Evolutionary conservation across 2,888 invertebrate species (phyloP).

Genomic region (Trichogramma evanescens): DNA sequence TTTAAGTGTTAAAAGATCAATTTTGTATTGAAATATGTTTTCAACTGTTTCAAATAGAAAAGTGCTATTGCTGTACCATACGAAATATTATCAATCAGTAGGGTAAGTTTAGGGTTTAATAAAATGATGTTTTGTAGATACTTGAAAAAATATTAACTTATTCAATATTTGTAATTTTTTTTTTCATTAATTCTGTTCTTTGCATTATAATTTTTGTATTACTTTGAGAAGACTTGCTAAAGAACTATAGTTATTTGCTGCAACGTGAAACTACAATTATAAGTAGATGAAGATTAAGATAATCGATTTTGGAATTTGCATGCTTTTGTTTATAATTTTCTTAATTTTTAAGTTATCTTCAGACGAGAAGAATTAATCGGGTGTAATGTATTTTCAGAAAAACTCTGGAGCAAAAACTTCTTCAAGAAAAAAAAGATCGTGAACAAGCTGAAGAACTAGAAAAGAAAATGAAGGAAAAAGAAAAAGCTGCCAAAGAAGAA

Average conservation of each 20-base stretch:
- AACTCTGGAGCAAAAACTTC: slow-evolving; percentile 18
- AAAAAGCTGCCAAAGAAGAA: slow-evolving; percentile 38
- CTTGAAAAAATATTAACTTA: slow-evolving; percentile 3
- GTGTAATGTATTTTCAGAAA: slow-evolving; percentile 11
- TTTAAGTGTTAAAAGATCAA: no score
- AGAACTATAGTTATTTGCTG: no score
- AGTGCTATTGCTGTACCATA: slow-evolving; percentile 23
- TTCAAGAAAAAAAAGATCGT: slow-evolving; percentile 26
- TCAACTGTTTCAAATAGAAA: slow-evolving; percentile 22
- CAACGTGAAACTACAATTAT: no score
- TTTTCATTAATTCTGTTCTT: slow-evolving; percentile 5
- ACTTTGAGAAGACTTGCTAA: no score
- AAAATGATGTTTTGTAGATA: slow-evolving; percentile 12
- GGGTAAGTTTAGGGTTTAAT: slow-evolving; percentile 21
- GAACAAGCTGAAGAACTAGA: slow-evolving; percentile 24
- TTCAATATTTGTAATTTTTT: neutral
- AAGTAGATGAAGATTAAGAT: no score
- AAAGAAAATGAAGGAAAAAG: slow-evolving; percentile 37
- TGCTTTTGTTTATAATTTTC: neutral
- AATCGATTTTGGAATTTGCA: neutral
- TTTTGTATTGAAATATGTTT: slow-evolving; percentile 14
- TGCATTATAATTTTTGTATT: slow-evolving; percentile 1
- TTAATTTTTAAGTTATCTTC: neutral
- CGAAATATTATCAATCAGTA: slow-evolving; percentile 20
- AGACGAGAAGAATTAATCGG: neutral